Evolutionary conservation across 2,113 vertebrate species (phyloP).

Genomic region (Indri indri): DNA sequence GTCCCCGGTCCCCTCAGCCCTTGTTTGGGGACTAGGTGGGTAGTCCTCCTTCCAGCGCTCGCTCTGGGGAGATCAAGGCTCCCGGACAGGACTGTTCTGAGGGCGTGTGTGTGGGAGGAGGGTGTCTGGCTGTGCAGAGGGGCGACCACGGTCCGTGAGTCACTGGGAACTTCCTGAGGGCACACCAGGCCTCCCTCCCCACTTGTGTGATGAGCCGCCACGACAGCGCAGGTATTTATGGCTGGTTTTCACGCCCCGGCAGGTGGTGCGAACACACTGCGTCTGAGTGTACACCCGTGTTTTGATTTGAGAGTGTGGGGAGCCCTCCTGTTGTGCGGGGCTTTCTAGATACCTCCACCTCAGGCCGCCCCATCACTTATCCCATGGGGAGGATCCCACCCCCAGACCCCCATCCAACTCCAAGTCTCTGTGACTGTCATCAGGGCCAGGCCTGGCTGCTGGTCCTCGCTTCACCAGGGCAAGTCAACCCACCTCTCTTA

Average conservation of each 20-base stretch:
- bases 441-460: not conserved
- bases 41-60: not conserved
- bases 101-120: not conserved
- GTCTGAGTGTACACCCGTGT: not conserved
- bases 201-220: constrained; percentile 27
- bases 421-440: not conserved
- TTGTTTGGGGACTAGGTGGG: not conserved
- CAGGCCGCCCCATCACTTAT: not conserved
- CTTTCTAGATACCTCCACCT: not conserved
- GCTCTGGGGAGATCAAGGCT: not conserved
- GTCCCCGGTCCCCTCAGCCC: not conserved
- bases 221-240: constrained; percentile 63
- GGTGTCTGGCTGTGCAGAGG: not conserved
- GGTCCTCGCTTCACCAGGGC: not conserved
- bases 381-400: not conserved
- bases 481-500: not conserved
- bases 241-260: constrained; percentile 57
- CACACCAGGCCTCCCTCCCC: not conserved
- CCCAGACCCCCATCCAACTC: not conserved
- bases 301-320: not conserved
- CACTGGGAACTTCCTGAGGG: constrained; percentile 45
- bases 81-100: not conserved
- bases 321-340: not conserved
- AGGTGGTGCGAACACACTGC: constrained; percentile 61
- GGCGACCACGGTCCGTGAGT: not conserved